These are phyloP conservation scores for Apamea anceps DNA, from an alignment of 2,888 invertebrate genomes.

Conservation along the genomic window DNA sequence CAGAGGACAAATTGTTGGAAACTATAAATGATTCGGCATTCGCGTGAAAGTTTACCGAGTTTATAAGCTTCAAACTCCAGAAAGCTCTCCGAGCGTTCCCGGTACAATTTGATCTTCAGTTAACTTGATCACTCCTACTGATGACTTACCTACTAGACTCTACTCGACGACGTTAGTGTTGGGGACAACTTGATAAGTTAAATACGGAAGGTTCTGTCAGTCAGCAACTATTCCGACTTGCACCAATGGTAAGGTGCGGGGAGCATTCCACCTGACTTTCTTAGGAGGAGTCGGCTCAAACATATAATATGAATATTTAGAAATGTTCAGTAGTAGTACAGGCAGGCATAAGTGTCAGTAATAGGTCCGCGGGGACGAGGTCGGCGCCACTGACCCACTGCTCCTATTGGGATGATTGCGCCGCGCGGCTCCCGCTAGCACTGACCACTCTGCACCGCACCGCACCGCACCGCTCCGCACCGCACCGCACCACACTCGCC, in stretches of 20 bases:
- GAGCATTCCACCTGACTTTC: neutral
- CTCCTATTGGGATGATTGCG: slow-evolving; percentile 35
- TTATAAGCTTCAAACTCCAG: neutral
- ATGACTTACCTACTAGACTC: neutral
- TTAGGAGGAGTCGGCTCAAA: neutral
- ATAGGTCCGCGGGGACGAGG: slow-evolving; percentile 10
- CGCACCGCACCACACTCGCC: neutral
- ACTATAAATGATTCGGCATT: neutral
- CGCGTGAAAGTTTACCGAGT: neutral
- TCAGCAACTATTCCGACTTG: neutral
- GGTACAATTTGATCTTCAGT: neutral
- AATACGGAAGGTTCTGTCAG: neutral
- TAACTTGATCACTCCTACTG: neutral
- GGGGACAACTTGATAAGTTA: neutral
- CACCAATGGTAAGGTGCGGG: neutral
- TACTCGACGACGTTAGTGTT: neutral
- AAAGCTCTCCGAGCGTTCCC: neutral
- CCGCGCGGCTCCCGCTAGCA: neutral
- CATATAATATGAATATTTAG: neutral
- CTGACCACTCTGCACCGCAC: neutral
- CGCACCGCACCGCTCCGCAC: neutral
- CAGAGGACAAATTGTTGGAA: neutral
- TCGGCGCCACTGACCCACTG: slow-evolving; percentile 37
- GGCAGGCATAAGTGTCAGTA: neutral
- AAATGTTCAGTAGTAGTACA: slow-evolving; percentile 19